phyloP scores from a whole-genome alignment of 1,140 invertebrate species.

The Tribolium madens region DNA sequence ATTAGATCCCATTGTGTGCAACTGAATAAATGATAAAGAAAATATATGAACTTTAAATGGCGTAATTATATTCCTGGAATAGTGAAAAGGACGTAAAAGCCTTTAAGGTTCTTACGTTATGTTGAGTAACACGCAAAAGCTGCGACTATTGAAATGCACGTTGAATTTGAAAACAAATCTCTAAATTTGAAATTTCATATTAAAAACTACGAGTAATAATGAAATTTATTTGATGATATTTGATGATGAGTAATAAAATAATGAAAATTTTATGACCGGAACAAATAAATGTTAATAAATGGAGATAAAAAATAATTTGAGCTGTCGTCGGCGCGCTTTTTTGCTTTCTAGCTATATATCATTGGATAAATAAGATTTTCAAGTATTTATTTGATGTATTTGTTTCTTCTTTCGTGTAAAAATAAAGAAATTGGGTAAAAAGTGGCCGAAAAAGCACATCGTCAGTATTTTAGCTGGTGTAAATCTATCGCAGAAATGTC shows the following conservation, averaged over 20 bases:
- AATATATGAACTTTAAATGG: neutral
- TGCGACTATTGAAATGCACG: neutral
- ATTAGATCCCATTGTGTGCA: neutral
- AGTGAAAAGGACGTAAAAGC: neutral
- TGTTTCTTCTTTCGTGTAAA: conserved; percentile 32
- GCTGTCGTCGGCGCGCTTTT: neutral
- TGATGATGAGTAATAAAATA: neutral
- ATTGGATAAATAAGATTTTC: conserved; percentile 17
- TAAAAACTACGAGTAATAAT: neutral
- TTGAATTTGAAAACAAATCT: neutral
- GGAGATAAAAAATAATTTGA: neutral
- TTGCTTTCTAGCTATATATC: conserved; percentile 12
- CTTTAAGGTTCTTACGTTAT: conserved; percentile 7
- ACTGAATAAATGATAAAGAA: neutral
- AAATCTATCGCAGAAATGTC: conserved; percentile 46
- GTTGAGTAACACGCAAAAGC: neutral
- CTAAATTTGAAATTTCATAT: neutral
- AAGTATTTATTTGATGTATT: conserved; percentile 39
- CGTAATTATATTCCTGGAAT: conserved; percentile 4
- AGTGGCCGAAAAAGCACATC: conserved; percentile 41
- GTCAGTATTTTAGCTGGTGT: conserved; percentile 46
- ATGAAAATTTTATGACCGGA: neutral
- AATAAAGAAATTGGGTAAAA: conserved; percentile 37
- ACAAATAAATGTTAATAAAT: neutral
- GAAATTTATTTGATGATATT: neutral